Evolutionary conservation across 2,113 vertebrate genomes (phyloP).

Genomic region (Engystomops pustulosus): DNA sequence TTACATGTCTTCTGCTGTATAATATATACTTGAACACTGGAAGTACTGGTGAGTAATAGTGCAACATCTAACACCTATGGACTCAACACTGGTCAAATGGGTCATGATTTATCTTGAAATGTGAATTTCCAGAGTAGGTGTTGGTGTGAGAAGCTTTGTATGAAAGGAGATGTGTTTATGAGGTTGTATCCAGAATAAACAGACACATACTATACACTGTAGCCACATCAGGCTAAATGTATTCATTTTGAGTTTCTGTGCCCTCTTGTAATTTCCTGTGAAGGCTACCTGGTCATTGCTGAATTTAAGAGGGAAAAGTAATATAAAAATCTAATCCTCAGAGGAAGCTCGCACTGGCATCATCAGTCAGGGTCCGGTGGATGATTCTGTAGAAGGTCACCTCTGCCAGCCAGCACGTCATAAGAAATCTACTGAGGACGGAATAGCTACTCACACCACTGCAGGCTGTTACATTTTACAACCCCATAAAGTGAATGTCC

Average conservation of each 20-base stretch:
- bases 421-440: too few species aligned
- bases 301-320: background rate
- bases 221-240: too few species aligned
- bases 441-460: background rate
- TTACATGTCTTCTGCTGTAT: too few species aligned
- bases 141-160: background rate
- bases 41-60: too few species aligned
- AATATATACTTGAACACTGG: too few species aligned
- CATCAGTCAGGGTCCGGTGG: background rate
- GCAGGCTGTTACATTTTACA: background rate
- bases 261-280: background rate
- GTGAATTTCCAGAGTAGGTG: too few species aligned
- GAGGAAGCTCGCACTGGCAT: background rate
- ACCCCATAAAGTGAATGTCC: background rate
- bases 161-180: too few species aligned
- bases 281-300: background rate
- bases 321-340: background rate
- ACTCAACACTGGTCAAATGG: too few species aligned
- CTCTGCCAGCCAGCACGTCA: background rate
- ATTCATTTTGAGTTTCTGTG: too few species aligned
- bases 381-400: background rate
- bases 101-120: background rate
- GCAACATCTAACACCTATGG: too few species aligned
- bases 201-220: too few species aligned
- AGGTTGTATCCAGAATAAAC: too few species aligned